A percentile compares a stretch with the other conserved stretches of the same genome.
Conservation (phyloP, 2,113 vertebrate species). For the Hystrix cristata region DNA sequence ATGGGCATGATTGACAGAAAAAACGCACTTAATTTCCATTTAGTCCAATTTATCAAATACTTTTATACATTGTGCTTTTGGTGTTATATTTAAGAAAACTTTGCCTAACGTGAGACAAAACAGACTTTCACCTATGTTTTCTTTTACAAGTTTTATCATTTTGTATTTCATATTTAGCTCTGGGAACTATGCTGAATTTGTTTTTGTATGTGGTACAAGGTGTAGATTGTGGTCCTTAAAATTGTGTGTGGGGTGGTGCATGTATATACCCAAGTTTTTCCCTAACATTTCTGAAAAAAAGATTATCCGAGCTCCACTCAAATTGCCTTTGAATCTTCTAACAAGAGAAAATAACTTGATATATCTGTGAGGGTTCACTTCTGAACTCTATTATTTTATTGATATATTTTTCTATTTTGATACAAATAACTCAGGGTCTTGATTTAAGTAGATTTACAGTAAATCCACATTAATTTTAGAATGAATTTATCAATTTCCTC, state of each 20-base stretch:
- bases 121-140: neutral
- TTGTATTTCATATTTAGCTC: neutral
- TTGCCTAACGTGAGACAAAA: neutral
- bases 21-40: neutral
- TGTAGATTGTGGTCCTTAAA: neutral
- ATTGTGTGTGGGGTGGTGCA: neutral
- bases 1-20: neutral
- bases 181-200: neutral
- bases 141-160: neutral
- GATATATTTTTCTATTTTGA: neutral
- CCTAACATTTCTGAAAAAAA: neutral
- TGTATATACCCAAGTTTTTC: neutral
- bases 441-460: neutral
- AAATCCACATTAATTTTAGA: neutral
- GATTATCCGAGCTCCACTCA: neutral
- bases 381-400: neutral
- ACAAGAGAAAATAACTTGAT: neutral
- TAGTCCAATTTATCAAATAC: neutral
- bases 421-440: neutral
- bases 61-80: neutral
- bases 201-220: neutral
- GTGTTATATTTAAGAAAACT: neutral
- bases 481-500: neutral
- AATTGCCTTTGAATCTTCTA: neutral
- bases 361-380: neutral